Conservation (phyloP, 1,140 invertebrate species). For the Drosophila persimilis region DNA sequence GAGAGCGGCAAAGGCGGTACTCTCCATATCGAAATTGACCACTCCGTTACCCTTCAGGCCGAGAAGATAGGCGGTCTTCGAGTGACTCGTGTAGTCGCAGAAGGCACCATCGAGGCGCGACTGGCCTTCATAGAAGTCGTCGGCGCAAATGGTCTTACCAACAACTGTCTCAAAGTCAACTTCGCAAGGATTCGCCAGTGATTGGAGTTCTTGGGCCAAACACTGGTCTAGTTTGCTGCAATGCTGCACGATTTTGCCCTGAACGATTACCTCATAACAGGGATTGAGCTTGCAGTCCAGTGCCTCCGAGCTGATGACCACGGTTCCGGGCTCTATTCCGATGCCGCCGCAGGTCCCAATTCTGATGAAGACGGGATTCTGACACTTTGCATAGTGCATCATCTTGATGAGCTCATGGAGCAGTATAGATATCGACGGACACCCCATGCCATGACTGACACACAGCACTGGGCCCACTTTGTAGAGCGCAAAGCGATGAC, state of each 20-base stretch:
- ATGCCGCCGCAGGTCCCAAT: slow-evolving; percentile 91
- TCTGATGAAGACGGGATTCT: slow-evolving; percentile 89
- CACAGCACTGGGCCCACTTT: slow-evolving; percentile 68
- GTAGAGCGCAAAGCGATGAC: slow-evolving; percentile 45
- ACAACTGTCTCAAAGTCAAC: slow-evolving; percentile 91
- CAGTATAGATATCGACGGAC: slow-evolving; percentile 90
- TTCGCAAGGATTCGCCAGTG: slow-evolving; percentile 84
- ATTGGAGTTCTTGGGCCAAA: slow-evolving; percentile 89
- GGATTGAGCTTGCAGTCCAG: slow-evolving; percentile 86
- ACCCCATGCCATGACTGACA: slow-evolving; percentile 91
- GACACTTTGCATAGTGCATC: slow-evolving; percentile 88
- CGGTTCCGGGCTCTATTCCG: slow-evolving; percentile 88
- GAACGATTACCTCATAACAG: slow-evolving; percentile 86
- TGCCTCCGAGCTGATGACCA: slow-evolving; percentile 88
- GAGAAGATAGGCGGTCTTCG: slow-evolving; percentile 92
- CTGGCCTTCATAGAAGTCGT: slow-evolving; percentile 95
- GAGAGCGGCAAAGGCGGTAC: slow-evolving; percentile 91
- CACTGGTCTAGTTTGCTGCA: slow-evolving; percentile 90
- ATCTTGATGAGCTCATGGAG: slow-evolving; percentile 92
- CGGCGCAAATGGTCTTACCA: slow-evolving; percentile 96
- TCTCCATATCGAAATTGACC: slow-evolving; percentile 99
- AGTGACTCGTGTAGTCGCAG: slow-evolving; percentile 92
- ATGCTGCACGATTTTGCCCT: slow-evolving; percentile 65
- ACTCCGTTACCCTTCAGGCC: slow-evolving; percentile 90
- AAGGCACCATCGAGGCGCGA: slow-evolving; percentile 96